Percentiles rank a stretch among this genome's conserved stretches.
Evolutionary conservation across 2,888 invertebrate genomes (phyloP).

Genomic region (Notodonta ziczac): DNA sequence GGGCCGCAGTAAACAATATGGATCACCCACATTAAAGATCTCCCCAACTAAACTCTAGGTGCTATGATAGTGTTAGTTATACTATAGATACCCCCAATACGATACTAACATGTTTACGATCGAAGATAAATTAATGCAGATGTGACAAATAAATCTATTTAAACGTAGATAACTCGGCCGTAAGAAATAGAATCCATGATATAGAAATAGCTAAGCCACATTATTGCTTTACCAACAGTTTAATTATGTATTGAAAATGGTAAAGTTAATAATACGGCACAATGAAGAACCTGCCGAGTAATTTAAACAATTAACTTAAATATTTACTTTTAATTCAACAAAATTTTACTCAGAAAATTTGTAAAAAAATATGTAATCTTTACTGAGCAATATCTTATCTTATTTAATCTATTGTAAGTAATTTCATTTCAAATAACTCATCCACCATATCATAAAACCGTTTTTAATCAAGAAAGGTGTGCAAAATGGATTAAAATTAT

Average conservation of each 20-base stretch:
- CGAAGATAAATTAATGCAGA: constrained; percentile 64
- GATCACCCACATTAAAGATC: not conserved
- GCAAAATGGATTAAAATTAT: constrained; percentile 54
- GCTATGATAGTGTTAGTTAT: constrained; percentile 9
- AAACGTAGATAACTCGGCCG: constrained; percentile 25
- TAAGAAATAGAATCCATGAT: too few species aligned
- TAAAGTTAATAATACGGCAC: too few species aligned
- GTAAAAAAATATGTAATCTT: too few species aligned
- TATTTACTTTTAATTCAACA: too few species aligned
- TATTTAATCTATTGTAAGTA: too few species aligned
- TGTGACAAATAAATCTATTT: constrained; percentile 60
- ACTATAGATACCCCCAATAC: constrained; percentile 46
- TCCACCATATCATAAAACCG: constrained; percentile 12
- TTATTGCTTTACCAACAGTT: too few species aligned
- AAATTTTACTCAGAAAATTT: too few species aligned
- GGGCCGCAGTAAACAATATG: not conserved
- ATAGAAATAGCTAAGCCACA: too few species aligned
- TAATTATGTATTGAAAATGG: too few species aligned
- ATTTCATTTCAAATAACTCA: constrained; percentile 7
- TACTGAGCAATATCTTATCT: not conserved
- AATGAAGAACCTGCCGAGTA: too few species aligned
- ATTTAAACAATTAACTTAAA: too few species aligned
- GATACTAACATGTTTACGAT: constrained; percentile 71
- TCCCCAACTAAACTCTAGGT: not conserved
- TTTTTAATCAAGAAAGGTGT: constrained; percentile 33